Percentiles rank a stretch among this genome's conserved stretches.
Evolutionary conservation across 2,113 vertebrate genomes (phyloP).

Genomic region (Neolamprologus longior): DNA sequence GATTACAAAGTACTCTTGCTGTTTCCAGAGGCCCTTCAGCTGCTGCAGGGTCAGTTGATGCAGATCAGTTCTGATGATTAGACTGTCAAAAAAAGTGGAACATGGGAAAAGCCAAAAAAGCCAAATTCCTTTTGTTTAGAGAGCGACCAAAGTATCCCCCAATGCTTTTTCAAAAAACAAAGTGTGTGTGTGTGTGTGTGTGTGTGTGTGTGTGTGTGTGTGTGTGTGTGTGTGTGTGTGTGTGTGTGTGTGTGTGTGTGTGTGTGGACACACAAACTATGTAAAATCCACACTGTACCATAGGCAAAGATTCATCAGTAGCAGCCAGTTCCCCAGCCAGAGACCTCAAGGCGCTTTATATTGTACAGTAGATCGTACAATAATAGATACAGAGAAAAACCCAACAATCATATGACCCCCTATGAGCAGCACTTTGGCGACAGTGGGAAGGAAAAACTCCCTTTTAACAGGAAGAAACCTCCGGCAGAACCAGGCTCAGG

Average conservation of each 20-base stretch:
- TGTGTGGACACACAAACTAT: not conserved
- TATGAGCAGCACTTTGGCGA: too few species aligned
- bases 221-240: rapidly evolving
- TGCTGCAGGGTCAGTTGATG: not conserved
- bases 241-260: rapidly evolving
- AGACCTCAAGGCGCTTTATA: too few species aligned
- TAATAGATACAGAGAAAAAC: too few species aligned
- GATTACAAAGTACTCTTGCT: not conserved
- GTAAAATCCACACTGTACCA: not conserved
- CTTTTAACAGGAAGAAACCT: too few species aligned
- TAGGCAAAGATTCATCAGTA: not conserved
- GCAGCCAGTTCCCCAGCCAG: not conserved
- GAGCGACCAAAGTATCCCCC: not conserved
- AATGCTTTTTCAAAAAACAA: not conserved
- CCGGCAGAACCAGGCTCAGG: too few species aligned
- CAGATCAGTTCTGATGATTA: not conserved
- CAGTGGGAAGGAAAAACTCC: too few species aligned
- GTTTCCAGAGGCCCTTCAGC: not conserved
- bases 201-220: rapidly evolving
- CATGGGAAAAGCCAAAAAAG: not conserved
- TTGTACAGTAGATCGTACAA: too few species aligned
- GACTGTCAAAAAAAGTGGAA: not conserved
- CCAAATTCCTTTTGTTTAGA: not conserved
- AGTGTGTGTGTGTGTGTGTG: rapidly evolving
- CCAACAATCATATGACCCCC: too few species aligned